phyloP scores from a whole-genome alignment of 2,113 vertebrate species.

The Picathartes gymnocephalus region DNA sequence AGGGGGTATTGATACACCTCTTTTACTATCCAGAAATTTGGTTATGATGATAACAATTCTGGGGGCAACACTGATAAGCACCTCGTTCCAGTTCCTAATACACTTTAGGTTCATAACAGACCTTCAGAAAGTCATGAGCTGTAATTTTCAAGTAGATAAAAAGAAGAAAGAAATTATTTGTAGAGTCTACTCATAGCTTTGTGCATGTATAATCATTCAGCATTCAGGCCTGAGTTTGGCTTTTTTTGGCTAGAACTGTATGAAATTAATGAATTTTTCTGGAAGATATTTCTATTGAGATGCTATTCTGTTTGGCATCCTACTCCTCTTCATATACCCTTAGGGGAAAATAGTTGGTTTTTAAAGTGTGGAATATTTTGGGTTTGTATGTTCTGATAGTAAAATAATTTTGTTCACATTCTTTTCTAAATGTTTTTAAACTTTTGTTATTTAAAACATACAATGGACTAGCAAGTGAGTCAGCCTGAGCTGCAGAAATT shows the following conservation, averaged over 20 bases:
- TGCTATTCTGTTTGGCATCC: neutral
- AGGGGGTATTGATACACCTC: neutral
- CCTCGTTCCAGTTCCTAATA: neutral
- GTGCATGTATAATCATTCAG: neutral
- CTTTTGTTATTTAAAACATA: neutral
- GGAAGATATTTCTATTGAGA: neutral
- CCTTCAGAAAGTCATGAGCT: neutral
- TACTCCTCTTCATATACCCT: neutral
- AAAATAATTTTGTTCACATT: neutral
- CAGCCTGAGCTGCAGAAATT: neutral
- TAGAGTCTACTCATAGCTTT: neutral
- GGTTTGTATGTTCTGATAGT: neutral
- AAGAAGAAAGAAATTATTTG: neutral
- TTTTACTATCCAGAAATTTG: neutral
- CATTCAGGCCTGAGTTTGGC: neutral
- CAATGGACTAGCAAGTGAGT: neutral
- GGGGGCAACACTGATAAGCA: neutral
- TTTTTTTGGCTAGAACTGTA: neutral
- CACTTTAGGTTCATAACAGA: neutral
- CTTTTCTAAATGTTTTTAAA: neutral
- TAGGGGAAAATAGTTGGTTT: fast-evolving
- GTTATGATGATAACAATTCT: neutral
- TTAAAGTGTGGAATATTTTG: neutral
- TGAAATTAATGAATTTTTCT: neutral
- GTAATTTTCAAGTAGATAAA: neutral